These are phyloP conservation scores for Chaunax sp. DNA, from an alignment of 2,797 vertebrate species.

Conservation along the genomic window DNA sequence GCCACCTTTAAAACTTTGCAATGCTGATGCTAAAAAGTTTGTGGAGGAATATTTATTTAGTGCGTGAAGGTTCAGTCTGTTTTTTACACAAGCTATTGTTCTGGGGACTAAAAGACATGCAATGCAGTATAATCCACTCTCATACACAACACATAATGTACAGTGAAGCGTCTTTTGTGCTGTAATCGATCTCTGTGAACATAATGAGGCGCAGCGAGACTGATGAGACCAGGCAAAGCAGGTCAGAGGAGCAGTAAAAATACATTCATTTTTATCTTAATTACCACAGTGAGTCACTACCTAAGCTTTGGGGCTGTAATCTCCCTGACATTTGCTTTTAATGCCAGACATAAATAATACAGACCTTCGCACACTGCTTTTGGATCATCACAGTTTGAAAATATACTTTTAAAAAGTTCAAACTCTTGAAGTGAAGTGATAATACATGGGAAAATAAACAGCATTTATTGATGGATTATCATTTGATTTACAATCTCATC, in stretches of 20 bases:
- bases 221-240: constrained; percentile 26
- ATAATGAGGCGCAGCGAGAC: constrained; percentile 54
- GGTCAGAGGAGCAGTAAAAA: constrained; percentile 25
- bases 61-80: not conserved
- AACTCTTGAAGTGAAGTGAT: constrained; percentile 3
- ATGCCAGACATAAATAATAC: constrained; percentile 52
- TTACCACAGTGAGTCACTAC: constrained; percentile 45
- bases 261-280: constrained; percentile 44
- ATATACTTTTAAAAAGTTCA: constrained; percentile 47
- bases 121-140: not conserved
- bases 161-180: not conserved
- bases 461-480: not conserved
- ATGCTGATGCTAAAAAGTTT: not conserved
- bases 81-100: not conserved
- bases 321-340: constrained; percentile 60
- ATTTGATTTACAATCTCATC: not conserved
- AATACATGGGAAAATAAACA: constrained; percentile 32
- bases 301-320: constrained; percentile 41
- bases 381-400: constrained; percentile 51
- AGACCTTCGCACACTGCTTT: constrained; percentile 14
- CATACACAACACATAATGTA: not conserved
- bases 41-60: not conserved
- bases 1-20: not conserved
- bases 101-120: not conserved
- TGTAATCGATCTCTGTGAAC: constrained; percentile 25